Evolutionary conservation across 2,888 invertebrate species (phyloP).

Genomic region (Lasiommata megera): DNA sequence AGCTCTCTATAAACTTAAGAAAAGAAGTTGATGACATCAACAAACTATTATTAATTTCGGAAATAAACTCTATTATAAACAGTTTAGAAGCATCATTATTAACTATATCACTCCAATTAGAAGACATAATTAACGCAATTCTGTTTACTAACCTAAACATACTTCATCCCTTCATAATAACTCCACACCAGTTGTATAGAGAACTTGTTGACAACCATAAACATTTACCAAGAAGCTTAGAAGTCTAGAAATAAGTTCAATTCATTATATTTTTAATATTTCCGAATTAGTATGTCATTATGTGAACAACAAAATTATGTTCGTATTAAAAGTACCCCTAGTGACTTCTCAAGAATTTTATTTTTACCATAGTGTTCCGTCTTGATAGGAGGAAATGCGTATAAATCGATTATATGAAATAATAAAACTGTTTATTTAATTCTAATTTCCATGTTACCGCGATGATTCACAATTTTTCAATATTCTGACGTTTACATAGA

Average conservation of each 20-base stretch:
- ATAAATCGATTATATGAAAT: no score
- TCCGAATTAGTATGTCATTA: slow-evolving; percentile 27
- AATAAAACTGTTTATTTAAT: no score
- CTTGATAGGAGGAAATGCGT: no score
- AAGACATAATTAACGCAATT: slow-evolving; percentile 27
- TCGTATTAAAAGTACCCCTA: slow-evolving; percentile 21
- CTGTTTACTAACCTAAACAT: slow-evolving; percentile 30
- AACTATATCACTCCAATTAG: slow-evolving; percentile 16
- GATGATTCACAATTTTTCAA: no score
- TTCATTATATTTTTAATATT: slow-evolving; percentile 24
- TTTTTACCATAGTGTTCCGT: slow-evolving; percentile 27
- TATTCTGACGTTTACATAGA: no score
- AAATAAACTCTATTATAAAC: no score
- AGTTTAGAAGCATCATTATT: no score
- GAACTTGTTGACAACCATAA: slow-evolving; percentile 33
- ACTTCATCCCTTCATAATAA: slow-evolving; percentile 34
- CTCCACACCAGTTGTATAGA: slow-evolving; percentile 30
- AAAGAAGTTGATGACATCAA: no score
- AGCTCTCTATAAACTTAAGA: no score
- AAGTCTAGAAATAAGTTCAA: slow-evolving; percentile 18
- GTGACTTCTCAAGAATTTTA: slow-evolving; percentile 12
- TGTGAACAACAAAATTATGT: slow-evolving; percentile 22
- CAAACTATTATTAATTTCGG: no score
- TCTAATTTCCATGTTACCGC: no score
- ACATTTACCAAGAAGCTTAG: slow-evolving; percentile 15